Evolutionary conservation across 2,888 invertebrate genomes (phyloP), one percentile per base, ranked within the genome.

Genomic region (Timema podura): DNA sequence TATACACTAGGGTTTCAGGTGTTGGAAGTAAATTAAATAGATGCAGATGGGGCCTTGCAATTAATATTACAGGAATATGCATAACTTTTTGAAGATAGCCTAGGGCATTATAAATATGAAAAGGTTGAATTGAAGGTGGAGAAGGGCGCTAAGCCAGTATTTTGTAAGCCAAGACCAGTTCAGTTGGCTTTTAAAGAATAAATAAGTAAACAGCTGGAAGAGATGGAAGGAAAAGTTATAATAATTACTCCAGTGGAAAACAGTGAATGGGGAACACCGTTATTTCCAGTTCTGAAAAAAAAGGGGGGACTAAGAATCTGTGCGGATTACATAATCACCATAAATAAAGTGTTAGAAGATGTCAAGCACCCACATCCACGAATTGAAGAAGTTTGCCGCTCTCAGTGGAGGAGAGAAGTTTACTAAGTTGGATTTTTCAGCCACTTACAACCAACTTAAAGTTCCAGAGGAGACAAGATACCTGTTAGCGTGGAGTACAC

Each of bases 401-500:
- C 59, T 75, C 2, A 70, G 73, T 15, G 77, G 74, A 66, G 76
- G 76, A 47, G 64, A 65, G 48, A 67, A 69, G 44, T 78, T 74
- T 69, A 72, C 75, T n/a, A 77, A 77, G 71, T 59, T 80, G 7
- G 79, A 80, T 74, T 74, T 79, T 16, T 70, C 75, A 0, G 75
- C 76, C 61, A 78, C 79, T 0, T 80, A 79, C 68, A 77, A 79
- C 70, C 79, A 81, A 74, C 73, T 80, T 8, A 74, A 74, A 59
- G 68, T 80, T 8, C 76, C 78, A 30, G 76, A 78, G 16, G 70
- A 75, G 16, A 76, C 75, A 0, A 71, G 73, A 30, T 75, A 74
- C 57, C 73, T 76, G 45, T 75, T 77, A 13, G 77, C 78, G 0
- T 76, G 77, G 74, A 78, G 76, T 64, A 78, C 78, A 5, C 76